Evolutionary conservation across 2,888 invertebrate species (phyloP).

Genomic region (Lepidocyrtoides sp.): DNA sequence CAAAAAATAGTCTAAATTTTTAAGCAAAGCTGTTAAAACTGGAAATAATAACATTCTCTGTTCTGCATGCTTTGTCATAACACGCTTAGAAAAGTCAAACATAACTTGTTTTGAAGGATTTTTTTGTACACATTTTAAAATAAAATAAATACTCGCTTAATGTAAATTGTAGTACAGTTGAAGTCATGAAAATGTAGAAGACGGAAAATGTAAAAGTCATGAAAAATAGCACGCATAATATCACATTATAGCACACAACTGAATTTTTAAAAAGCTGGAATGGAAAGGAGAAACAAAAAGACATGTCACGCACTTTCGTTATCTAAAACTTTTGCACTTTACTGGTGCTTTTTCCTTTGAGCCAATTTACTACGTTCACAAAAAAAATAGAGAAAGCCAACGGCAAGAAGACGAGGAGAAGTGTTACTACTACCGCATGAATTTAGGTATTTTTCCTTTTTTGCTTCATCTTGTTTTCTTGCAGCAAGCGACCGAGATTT

Average conservation of each 20-base stretch:
- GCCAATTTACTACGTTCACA: neutral
- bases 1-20: too few relatives aligned
- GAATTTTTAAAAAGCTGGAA: neutral
- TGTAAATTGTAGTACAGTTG: too few relatives aligned
- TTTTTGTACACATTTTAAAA: too few relatives aligned
- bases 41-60: too few relatives aligned
- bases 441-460: conserved; percentile 46
- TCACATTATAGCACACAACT: neutral
- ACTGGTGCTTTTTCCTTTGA: neutral
- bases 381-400: conserved; percentile 30
- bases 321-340: conserved; percentile 40
- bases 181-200: neutral
- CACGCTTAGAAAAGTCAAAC: too few relatives aligned
- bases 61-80: too few relatives aligned
- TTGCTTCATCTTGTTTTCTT: neutral
- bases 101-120: too few relatives aligned
- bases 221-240: conserved; percentile 44
- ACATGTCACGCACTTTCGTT: conserved; percentile 66
- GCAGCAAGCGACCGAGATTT: neutral
- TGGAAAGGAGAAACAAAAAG: conserved; percentile 28
- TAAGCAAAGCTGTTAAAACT: too few relatives aligned
- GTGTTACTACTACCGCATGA: conserved; percentile 51
- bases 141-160: too few relatives aligned
- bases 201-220: neutral
- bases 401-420: conserved; percentile 34